phyloP scores from a whole-genome alignment of 2,797 vertebrate species.

The Poecilia velifera region DNA sequence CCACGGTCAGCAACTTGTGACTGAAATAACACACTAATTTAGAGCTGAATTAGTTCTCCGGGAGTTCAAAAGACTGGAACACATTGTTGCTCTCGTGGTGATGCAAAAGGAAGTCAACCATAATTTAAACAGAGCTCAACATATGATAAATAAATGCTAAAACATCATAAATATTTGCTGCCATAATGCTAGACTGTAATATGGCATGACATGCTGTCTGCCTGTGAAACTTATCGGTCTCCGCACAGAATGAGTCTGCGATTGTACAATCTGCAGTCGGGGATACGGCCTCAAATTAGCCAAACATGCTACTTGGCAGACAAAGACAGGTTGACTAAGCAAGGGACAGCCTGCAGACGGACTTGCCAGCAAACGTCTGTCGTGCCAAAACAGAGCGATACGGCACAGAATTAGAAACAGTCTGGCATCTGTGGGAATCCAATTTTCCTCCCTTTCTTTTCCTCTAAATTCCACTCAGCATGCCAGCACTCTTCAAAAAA shows the following conservation, averaged over 20 bases:
- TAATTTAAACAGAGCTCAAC: slow-evolving; percentile 2
- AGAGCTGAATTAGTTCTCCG: not conserved
- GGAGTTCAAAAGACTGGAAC: not conserved
- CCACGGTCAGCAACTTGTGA: not conserved
- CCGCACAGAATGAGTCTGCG: slow-evolving; percentile 25
- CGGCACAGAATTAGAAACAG: slow-evolving; percentile 66
- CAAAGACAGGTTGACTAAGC: slow-evolving; percentile 65
- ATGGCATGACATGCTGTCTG: slow-evolving; percentile 6
- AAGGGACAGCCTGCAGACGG: slow-evolving; percentile 62
- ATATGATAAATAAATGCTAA: not conserved
- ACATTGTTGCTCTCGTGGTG: not conserved
- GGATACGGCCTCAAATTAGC: slow-evolving; percentile 54
- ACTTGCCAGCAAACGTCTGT: slow-evolving; percentile 43
- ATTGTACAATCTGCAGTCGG: slow-evolving; percentile 55
- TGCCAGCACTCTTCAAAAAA: slow-evolving; percentile 24
- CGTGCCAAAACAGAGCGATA: slow-evolving; percentile 56
- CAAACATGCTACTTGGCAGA: slow-evolving; percentile 63
- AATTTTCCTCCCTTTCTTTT: slow-evolving; percentile 26
- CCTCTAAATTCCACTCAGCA: slow-evolving; percentile 26
- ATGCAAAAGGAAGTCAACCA: not conserved
- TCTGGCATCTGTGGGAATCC: slow-evolving; percentile 61
- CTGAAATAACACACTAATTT: not conserved
- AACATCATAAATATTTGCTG: slow-evolving; percentile 8
- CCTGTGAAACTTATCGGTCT: slow-evolving; percentile 4
- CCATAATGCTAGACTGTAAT: not conserved